These are phyloP conservation scores for Druceiella hillmani DNA, from an alignment of 2,888 invertebrate genomes.

Conservation along the genomic window DNA sequence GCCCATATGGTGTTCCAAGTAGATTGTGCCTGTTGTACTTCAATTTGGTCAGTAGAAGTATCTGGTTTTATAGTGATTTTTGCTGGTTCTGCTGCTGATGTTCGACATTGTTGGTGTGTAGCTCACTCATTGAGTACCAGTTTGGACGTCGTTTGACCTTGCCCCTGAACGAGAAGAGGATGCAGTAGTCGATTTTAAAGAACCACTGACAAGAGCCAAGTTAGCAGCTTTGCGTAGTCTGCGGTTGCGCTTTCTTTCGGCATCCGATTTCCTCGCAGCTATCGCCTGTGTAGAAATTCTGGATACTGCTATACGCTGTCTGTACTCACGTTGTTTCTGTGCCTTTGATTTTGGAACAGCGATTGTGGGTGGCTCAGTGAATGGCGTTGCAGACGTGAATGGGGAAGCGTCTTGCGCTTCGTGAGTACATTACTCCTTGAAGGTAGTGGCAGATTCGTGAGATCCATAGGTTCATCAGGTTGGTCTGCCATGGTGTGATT, in stretches of 20 bases:
- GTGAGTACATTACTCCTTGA: too few relatives aligned
- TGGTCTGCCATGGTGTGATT: too few relatives aligned
- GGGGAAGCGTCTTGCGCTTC: too few relatives aligned
- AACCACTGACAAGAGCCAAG: constrained; percentile 12
- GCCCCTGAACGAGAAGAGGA: constrained; percentile 17
- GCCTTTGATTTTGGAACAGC: too few relatives aligned
- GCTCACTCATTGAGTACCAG: constrained; percentile 14
- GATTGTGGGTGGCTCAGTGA: too few relatives aligned
- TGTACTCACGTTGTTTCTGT: constrained; percentile 18
- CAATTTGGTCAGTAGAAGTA: too few relatives aligned
- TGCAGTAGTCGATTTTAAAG: constrained; percentile 9
- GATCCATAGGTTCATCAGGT: too few relatives aligned
- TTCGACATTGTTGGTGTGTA: constrained; percentile 3
- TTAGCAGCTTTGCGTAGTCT: constrained; percentile 18
- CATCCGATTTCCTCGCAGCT: constrained; percentile 15
- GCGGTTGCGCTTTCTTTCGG: constrained; percentile 14
- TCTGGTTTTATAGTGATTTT: too few relatives aligned
- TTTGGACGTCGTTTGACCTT: constrained; percentile 15
- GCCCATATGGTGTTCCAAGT: too few relatives aligned
- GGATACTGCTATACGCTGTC: constrained; percentile 17
- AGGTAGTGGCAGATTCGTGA: too few relatives aligned
- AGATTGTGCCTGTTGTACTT: too few relatives aligned
- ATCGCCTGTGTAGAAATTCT: constrained; percentile 14
- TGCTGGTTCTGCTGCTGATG: not conserved
- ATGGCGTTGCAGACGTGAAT: too few relatives aligned